Percentiles rank a stretch among this genome's conserved stretches.
These are phyloP conservation scores for Napeogenes sylphis DNA, from an alignment of 2,888 invertebrate species.

Conservation along the genomic window DNA sequence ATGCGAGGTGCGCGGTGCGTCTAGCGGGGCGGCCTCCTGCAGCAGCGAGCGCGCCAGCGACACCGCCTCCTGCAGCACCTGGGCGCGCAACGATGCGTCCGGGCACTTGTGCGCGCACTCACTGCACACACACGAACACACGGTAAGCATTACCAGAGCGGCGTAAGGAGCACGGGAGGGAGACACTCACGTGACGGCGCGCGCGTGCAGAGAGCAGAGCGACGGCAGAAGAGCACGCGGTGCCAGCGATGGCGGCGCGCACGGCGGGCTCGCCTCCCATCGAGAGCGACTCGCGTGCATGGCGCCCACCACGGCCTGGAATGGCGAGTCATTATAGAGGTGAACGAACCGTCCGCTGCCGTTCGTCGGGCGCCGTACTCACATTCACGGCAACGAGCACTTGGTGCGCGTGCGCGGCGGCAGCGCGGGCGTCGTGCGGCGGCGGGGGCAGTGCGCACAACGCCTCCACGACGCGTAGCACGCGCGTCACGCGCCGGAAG, in stretches of 20 bases:
- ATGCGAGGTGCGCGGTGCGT: constrained; percentile 31
- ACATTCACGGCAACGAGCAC: constrained; percentile 31
- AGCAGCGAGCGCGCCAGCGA: constrained; percentile 51
- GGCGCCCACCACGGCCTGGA: constrained; percentile 74
- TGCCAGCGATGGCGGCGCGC: constrained; percentile 31
- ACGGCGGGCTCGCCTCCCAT: constrained; percentile 56
- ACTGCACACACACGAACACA: background rate
- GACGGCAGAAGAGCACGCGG: constrained; percentile 45
- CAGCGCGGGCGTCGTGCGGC: constrained; percentile 33
- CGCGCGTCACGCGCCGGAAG: constrained; percentile 58
- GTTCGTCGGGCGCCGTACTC: constrained; percentile 13
- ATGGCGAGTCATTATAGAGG: background rate
- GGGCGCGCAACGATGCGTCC: constrained; percentile 72
- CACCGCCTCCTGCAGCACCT: constrained; percentile 45
- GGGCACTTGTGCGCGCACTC: constrained; percentile 55
- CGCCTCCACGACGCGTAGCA: constrained; percentile 46
- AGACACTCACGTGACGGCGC: constrained; percentile 39
- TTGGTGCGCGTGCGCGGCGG: constrained; percentile 30
- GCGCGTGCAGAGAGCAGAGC: constrained; percentile 42
- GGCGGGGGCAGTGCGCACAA: constrained; percentile 39
- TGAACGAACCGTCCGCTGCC: no score
- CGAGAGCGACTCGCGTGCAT: constrained; percentile 81
- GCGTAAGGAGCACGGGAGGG: background rate
- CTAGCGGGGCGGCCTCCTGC: constrained; percentile 40
- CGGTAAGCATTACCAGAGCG: no score